Conservation (phyloP, 2,888 invertebrate species). For the Pinctada fucata region DNA sequence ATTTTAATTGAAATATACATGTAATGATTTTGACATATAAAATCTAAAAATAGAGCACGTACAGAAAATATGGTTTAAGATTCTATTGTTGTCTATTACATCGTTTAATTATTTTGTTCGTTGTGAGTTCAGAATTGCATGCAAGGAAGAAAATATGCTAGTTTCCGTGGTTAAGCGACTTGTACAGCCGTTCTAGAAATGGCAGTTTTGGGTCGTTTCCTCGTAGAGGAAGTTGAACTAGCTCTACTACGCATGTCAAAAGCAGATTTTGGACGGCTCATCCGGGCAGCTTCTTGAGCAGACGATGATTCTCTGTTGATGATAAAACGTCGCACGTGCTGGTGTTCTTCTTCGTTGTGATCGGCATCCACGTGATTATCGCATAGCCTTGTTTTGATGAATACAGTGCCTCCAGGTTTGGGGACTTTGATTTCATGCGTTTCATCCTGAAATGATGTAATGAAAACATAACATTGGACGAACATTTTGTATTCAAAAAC, state of each 20-base stretch:
- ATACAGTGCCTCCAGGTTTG: constrained; percentile 72
- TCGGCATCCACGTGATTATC: constrained; percentile 47
- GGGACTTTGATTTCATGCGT: constrained; percentile 60
- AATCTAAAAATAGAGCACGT: too few species aligned
- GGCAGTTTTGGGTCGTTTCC: neutral
- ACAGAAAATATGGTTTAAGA: too few species aligned
- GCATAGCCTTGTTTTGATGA: constrained; percentile 66
- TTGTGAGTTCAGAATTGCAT: too few species aligned
- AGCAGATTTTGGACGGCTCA: neutral
- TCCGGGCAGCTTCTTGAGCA: neutral
- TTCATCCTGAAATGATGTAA: constrained; percentile 22
- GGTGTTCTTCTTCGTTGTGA: constrained; percentile 52
- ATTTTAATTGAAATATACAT: too few species aligned
- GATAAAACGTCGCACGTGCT: constrained; percentile 66
- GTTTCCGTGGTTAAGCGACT: too few species aligned
- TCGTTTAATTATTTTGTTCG: too few species aligned
- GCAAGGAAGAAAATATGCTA: too few species aligned
- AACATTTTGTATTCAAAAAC: too few species aligned
- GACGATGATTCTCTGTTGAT: constrained; percentile 45
- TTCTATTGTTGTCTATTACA: too few species aligned
- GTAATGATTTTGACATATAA: too few species aligned
- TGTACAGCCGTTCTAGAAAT: neutral
- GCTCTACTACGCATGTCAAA: neutral
- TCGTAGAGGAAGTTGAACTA: neutral
- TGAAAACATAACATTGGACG: too few species aligned